Conservation (phyloP, 2,113 vertebrate genomes). For the Sinocyclocheilus maitianheensis region DNA sequence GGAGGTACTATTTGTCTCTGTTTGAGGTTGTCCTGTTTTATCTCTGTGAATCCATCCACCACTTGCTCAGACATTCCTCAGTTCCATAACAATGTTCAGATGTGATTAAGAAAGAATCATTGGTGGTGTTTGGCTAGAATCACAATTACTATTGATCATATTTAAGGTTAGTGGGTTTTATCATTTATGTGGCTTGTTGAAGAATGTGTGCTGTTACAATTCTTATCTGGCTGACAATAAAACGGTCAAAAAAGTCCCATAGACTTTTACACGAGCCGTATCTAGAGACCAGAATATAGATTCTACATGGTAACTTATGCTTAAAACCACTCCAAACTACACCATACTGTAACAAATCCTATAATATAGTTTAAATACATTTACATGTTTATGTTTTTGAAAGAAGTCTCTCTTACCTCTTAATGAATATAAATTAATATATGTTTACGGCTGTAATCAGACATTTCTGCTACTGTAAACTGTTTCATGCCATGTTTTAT, state of each 20-base stretch:
- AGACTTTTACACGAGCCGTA: background rate
- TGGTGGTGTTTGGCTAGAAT: background rate
- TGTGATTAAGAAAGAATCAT: background rate
- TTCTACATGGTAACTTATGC: background rate
- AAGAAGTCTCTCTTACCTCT: background rate
- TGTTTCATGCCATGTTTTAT: background rate
- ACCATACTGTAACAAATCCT: background rate
- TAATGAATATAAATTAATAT: background rate
- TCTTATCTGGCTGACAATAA: background rate
- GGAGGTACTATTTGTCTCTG: conserved; percentile 65
- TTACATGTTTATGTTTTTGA: background rate
- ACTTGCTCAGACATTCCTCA: background rate
- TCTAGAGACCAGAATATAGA: background rate
- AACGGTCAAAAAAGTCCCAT: background rate
- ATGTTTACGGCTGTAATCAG: background rate
- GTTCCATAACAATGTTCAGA: background rate
- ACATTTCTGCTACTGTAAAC: background rate
- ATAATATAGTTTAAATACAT: background rate
- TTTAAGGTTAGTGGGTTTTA: background rate
- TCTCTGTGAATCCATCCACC: background rate
- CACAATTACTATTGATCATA: background rate
- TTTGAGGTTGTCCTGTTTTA: conserved; percentile 6
- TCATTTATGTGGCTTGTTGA: background rate
- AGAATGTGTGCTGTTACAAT: background rate
- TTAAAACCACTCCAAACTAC: background rate